Evolutionary conservation across 64 coral and sea anemone species (phyloP), one percentile per base, ranked within the genome.

Genomic region (Hydrozoanthus tunicans): DNA sequence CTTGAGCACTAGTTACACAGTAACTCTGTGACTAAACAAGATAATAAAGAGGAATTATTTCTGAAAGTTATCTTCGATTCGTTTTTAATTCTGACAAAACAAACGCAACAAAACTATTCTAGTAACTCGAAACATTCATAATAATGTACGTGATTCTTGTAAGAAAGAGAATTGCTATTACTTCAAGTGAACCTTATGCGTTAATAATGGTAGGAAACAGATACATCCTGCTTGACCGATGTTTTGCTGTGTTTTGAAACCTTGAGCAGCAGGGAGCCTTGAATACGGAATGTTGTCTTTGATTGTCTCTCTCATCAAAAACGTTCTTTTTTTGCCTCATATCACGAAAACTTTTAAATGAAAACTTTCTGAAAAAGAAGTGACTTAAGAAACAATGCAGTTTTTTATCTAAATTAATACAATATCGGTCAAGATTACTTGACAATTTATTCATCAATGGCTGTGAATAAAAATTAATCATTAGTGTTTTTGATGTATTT

Each of bases 191-290:
- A 43, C 32, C 32, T 43, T 43, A 24, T 27, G 5, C 14, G 32
- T 10, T 9, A 59, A 32, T 58, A 75, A 27, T 75, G 4, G 58
- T 23, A 1, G 5, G 26, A 15, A 58, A 74, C 84, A 12, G 56
- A 88, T 88, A 88, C 84, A 88, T 88, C 84, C 84, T 88, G 84
- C 74, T 86, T 56, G 8, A n/a, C 17, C n/a, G 56, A 86, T 86
- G 7, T 70, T 74, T 88, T 10, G 10, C 24, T 73, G 17, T 88
- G 84, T 75, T 88, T 82, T 74, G 55, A 88, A 88, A 88, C 9
- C 63, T 61, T 27, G 12, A 59, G 58, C 84, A 88, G 84, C 69
- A n/a, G 13, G 84, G 59, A 6, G 10, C 24, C 24, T 72, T 74
- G 56, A 71, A 75, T 27, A 43, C 23, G 56, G 69, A 88, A 73